Evolutionary conservation across 2,113 vertebrate genomes (phyloP).

Genomic region (Amazona guildingii): DNA sequence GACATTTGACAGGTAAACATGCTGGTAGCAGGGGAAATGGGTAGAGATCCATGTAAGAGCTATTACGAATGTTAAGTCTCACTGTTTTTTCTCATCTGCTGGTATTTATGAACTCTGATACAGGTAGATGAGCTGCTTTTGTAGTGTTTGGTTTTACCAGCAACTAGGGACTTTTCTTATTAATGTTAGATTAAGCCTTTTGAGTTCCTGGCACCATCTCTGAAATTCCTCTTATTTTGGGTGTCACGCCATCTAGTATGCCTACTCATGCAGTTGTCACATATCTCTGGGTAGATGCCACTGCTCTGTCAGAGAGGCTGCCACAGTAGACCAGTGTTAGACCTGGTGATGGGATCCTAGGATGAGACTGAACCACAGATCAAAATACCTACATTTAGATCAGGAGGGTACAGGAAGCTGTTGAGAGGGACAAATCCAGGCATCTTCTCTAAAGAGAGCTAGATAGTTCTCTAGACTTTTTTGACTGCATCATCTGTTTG

Average conservation of each 20-base stretch:
- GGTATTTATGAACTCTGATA: neutral
- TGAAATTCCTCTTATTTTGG: neutral
- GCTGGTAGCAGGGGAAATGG: neutral
- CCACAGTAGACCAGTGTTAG: rapidly evolving
- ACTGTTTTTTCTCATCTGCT: neutral
- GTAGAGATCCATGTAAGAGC: neutral
- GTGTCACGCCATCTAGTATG: neutral
- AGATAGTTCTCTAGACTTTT: neutral
- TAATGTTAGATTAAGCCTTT: neutral
- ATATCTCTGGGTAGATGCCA: rapidly evolving
- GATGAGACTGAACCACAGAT: neutral
- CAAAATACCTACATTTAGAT: neutral
- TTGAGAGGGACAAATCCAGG: neutral
- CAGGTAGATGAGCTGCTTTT: neutral
- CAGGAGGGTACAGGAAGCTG: neutral
- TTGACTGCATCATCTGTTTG: rapidly evolving
- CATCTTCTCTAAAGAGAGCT: neutral
- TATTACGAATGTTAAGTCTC: rapidly evolving
- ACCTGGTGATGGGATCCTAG: neutral
- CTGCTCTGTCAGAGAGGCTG: neutral
- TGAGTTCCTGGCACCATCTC: neutral
- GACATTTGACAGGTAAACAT: neutral
- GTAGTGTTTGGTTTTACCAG: neutral
- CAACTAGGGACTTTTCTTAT: neutral
- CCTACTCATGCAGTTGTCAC: neutral